Percentiles rank a stretch among this genome's conserved stretches.
These are phyloP conservation scores for Chirona hameri DNA, from an alignment of 2,888 invertebrate genomes.

Conservation along the genomic window DNA sequence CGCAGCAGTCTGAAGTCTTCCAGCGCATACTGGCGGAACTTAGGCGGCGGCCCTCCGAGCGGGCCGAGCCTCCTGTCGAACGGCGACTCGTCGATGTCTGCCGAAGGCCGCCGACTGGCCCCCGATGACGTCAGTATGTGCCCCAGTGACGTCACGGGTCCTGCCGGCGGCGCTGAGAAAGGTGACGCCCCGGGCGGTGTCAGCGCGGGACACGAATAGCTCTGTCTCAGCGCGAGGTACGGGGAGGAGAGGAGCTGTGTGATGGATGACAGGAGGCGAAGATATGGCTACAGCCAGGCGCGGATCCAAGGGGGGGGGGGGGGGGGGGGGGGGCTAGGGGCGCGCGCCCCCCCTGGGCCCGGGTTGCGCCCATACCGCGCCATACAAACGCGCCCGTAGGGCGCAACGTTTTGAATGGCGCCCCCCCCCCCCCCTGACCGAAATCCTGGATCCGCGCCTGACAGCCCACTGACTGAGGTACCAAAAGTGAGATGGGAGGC, in stretches of 20 bases:
- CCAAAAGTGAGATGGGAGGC: no score
- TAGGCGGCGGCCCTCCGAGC: conserved; percentile 34
- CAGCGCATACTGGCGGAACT: conserved; percentile 68
- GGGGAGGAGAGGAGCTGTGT: background rate
- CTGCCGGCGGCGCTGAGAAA: background rate
- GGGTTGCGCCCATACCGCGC: no score
- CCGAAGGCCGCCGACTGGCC: background rate
- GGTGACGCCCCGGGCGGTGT: background rate
- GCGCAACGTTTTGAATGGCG: no score
- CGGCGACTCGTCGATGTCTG: background rate
- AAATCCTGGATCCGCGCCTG: no score
- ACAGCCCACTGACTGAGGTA: no score
- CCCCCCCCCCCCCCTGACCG: no score
- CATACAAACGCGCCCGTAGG: no score
- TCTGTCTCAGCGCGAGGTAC: background rate
- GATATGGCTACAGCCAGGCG: no score
- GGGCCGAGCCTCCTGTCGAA: background rate
- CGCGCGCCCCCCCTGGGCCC: no score
- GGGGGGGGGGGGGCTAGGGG: no score
- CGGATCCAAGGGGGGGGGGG: no score
- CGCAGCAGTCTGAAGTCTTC: conserved; percentile 95
- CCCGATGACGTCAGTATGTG: background rate
- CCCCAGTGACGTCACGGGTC: background rate
- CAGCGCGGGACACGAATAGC: no score
- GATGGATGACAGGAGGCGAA: background rate